These are phyloP conservation scores for Drosophila ficusphila DNA, from an alignment of 1,140 invertebrate genomes.

Conservation along the genomic window DNA sequence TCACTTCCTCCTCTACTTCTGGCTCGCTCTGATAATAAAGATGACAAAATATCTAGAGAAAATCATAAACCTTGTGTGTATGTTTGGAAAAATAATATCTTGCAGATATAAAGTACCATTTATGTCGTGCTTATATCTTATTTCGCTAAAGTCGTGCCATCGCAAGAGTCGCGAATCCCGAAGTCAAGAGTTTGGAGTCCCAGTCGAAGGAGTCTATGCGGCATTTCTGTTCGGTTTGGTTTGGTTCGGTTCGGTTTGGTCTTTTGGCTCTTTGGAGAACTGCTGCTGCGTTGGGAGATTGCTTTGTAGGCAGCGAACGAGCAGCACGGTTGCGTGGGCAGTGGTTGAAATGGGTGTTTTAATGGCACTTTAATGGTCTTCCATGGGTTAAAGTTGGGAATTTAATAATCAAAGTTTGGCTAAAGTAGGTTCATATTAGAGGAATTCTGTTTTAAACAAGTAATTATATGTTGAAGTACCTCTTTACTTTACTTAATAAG, in stretches of 20 bases:
- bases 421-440: background rate
- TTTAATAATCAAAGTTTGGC: background rate
- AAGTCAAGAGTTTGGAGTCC: constrained; percentile 7
- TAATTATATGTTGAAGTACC: no score
- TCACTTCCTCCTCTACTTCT: no score
- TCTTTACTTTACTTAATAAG: no score
- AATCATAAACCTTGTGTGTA: constrained; percentile 83
- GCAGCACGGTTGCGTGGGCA: constrained; percentile 27
- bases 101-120: constrained; percentile 83
- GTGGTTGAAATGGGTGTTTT: constrained; percentile 14
- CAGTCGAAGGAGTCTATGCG: constrained; percentile 12
- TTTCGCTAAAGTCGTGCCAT: constrained; percentile 76
- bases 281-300: constrained; percentile 43
- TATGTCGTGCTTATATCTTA: constrained; percentile 83
- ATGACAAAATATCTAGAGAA: constrained; percentile 83
- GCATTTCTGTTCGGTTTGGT: constrained; percentile 16
- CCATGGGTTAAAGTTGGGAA: background rate
- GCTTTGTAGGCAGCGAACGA: constrained; percentile 23
- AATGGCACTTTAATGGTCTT: background rate
- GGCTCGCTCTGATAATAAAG: constrained; percentile 72
- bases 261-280: constrained; percentile 27
- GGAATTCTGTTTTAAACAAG: background rate
- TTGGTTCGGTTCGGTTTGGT: constrained; percentile 13
- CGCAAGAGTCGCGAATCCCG: constrained; percentile 28
- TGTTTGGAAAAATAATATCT: constrained; percentile 82